These are phyloP conservation scores for Pachliopta kotzebuea DNA, from an alignment of 2,888 invertebrate species.

Conservation along the genomic window DNA sequence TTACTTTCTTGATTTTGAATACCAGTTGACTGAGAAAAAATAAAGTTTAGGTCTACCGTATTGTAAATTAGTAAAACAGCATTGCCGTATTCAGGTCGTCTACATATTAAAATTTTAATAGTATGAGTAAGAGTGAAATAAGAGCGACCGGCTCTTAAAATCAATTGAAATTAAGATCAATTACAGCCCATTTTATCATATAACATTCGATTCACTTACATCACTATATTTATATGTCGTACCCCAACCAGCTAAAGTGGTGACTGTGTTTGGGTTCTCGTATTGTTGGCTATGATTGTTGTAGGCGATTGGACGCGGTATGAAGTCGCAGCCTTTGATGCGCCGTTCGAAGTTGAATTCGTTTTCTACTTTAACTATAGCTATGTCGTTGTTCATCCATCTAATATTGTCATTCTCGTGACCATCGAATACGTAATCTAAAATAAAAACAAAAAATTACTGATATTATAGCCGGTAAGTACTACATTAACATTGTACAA, in stretches of 20 bases:
- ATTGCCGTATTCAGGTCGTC: no score
- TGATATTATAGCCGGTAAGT: no score
- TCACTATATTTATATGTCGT: constrained; percentile 46
- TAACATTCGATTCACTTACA: constrained; percentile 36
- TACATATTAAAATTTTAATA: no score
- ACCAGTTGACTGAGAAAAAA: constrained; percentile 34
- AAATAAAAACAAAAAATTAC: neutral
- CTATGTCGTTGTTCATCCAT: constrained; percentile 64
- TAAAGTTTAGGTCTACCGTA: no score
- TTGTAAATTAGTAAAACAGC: no score
- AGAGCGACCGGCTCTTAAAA: no score
- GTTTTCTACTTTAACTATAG: constrained; percentile 55
- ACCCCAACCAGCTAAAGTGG: constrained; percentile 54
- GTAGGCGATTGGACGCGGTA: constrained; percentile 49
- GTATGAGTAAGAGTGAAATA: no score
- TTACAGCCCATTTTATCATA: no score
- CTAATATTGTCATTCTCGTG: constrained; percentile 58
- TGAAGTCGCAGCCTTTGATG: constrained; percentile 51
- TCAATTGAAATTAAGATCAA: no score
- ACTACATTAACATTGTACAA: no score
- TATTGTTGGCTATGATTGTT: constrained; percentile 45
- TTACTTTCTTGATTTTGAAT: constrained; percentile 6
- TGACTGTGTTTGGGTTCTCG: constrained; percentile 44
- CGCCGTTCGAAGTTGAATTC: constrained; percentile 54
- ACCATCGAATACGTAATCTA: constrained; percentile 59